Evolutionary conservation across 1,140 invertebrate genomes (phyloP).

Genomic region (Heliconius melpomene): DNA sequence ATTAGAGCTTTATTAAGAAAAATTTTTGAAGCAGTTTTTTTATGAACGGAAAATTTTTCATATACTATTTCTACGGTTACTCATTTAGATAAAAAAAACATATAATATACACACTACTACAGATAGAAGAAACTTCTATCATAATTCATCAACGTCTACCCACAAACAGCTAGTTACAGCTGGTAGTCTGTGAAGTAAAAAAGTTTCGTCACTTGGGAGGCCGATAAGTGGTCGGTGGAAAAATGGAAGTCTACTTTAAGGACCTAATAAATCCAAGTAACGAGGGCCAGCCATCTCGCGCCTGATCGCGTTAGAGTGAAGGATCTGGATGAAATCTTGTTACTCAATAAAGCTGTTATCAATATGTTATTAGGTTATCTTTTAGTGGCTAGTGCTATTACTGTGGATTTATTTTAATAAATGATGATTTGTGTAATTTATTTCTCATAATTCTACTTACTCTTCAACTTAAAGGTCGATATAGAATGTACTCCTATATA

Average conservation of each 20-base stretch:
- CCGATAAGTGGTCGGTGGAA: slow-evolving; percentile 11
- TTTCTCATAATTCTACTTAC: no score
- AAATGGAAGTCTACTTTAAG: slow-evolving; percentile 20
- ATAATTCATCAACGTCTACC: slow-evolving; percentile 11
- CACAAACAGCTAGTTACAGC: neutral
- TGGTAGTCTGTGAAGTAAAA: neutral
- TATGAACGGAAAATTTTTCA: no score
- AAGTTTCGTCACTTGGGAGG: neutral
- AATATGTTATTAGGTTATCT: neutral
- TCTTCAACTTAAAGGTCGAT: no score
- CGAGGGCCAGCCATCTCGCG: slow-evolving; percentile 16
- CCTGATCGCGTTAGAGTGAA: slow-evolving; percentile 6
- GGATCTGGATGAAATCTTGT: neutral
- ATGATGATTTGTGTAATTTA: no score
- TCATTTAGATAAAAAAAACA: no score
- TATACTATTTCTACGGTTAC: no score
- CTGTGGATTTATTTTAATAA: no score
- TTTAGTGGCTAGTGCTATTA: neutral
- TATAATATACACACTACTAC: neutral
- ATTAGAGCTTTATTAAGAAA: no score
- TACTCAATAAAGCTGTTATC: neutral
- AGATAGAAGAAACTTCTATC: neutral
- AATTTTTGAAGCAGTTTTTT: no score
- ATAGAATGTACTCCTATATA: no score
- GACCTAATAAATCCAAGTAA: slow-evolving; percentile 22